phyloP scores from a whole-genome alignment of 2,888 invertebrate species.

The Lasioglossum vierecki region DNA sequence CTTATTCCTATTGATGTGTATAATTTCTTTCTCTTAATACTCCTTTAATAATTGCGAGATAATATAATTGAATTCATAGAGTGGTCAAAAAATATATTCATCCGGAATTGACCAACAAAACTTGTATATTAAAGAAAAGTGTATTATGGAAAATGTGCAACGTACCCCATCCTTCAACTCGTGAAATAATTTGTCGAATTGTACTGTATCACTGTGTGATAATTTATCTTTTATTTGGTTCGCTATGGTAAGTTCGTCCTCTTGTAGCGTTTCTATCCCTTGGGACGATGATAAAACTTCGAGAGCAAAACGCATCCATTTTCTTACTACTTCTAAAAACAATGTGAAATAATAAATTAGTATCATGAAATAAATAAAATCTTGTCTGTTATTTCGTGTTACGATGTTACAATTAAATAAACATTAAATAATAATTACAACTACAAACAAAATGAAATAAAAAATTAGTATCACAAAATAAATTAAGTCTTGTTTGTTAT shows the following conservation, averaged over 20 bases:
- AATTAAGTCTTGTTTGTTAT: no score
- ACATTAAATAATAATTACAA: no score
- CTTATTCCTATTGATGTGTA: no score
- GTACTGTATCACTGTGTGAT: constrained; percentile 72
- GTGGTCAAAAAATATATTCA: background rate
- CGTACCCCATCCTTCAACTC: constrained; percentile 80
- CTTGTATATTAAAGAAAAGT: background rate
- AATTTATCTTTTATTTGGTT: constrained; percentile 79
- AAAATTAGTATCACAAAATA: no score
- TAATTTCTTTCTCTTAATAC: no score
- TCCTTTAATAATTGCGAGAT: background rate
- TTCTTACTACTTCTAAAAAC: constrained; percentile 74
- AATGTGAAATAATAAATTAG: background rate
- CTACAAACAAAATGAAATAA: no score
- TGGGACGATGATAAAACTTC: constrained; percentile 79
- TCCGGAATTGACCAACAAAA: background rate
- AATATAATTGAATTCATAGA: no score
- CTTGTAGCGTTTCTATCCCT: constrained; percentile 75
- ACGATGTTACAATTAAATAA: background rate
- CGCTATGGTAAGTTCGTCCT: constrained; percentile 79
- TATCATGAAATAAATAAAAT: no score
- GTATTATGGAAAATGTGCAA: constrained; percentile 3
- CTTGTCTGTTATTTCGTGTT: background rate
- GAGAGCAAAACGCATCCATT: constrained; percentile 78
- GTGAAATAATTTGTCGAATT: constrained; percentile 80